Conservation (phyloP, 2,113 vertebrate genomes). For the Pelvicachromis taeniatus region DNA sequence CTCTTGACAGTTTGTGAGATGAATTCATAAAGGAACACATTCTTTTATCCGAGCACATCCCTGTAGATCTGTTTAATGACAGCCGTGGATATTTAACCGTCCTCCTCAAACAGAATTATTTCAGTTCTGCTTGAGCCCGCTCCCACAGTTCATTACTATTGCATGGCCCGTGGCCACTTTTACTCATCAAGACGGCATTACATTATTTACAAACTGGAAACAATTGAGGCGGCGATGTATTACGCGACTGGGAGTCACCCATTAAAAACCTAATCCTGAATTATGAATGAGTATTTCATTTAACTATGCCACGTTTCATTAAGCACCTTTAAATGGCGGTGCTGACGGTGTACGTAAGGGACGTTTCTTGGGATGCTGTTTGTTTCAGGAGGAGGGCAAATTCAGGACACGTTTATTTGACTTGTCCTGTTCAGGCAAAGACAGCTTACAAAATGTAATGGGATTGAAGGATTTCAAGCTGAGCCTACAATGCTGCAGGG, state of each 20-base stretch:
- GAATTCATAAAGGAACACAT: conserved; percentile 67
- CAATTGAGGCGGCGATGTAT: conserved; percentile 55
- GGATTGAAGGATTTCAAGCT: conserved; percentile 41
- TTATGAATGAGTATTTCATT: conserved; percentile 65
- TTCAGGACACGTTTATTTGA: conserved; percentile 48
- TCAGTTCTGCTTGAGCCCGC: conserved; percentile 53
- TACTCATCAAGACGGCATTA: conserved; percentile 61
- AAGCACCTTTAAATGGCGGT: conserved; percentile 10
- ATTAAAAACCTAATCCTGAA: conserved; percentile 59
- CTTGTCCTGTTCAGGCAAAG: conserved; percentile 31
- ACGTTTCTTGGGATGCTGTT: conserved; percentile 12
- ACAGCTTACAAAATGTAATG: conserved; percentile 27
- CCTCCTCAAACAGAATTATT: conserved; percentile 76
- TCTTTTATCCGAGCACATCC: conserved; percentile 60
- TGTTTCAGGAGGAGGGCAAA: conserved; percentile 39
- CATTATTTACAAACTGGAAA: conserved; percentile 78
- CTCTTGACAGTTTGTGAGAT: conserved; percentile 62
- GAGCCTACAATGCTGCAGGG: conserved; percentile 19
- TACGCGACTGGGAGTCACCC: conserved; percentile 56
- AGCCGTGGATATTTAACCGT: conserved; percentile 72
- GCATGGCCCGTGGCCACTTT: conserved; percentile 67
- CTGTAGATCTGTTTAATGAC: conserved; percentile 61
- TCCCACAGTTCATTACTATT: conserved; percentile 76
- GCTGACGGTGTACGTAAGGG: conserved; percentile 16
- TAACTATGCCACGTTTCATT: conserved; percentile 35